Base-by-base conservation (phyloP, 1,140 invertebrate genomes). In the Anagrus nilaparvatae region DNA sequence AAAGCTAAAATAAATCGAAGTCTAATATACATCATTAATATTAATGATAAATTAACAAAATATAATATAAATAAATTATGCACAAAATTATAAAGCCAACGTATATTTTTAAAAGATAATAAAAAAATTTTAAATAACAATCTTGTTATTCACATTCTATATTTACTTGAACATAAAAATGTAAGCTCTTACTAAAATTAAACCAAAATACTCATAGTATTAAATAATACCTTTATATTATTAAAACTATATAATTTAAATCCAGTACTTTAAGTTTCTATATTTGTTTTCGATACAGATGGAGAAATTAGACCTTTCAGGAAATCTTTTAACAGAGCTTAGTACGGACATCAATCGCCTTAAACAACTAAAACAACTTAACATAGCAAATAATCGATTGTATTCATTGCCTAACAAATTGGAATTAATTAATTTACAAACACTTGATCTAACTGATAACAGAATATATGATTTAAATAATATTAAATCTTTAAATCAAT, bases 221-320 rank as follows among this genome's bases (percentile, higher is more conserved):
- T n/a, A n/a, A n/a, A n/a, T n/a, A n/a, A n/a, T n/a, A n/a, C n/a
- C n/a, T n/a, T n/a, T n/a, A n/a, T n/a, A n/a, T n/a, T n/a, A n/a
- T n/a, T n/a, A n/a, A n/a, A 10, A 32, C 20, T 32, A 18, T 33
- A 33, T 17, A 7, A 17, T 33, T 7, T 29, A 32, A 32, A 16
- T 3, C 1, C 16, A 32, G 19, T 17, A 17, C 10, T 32, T 32
- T 14, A 27, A 17, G 3, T 3, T 10, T 7, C 6, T 29, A 17
- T 19, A 25, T 35, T 14, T n/a, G n/a, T n/a, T n/a, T n/a, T n/a
- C n/a, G n/a, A n/a, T 10, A 27, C 19, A 65, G 55, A 51, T 57
- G 19, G 52, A 66, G 33, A 32, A 59, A 4, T 35, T 67, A 30
- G 56, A 66, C 36, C 38, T 67, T 17, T 66, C 63, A 9, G 43